Base-by-base conservation (phyloP, 1,140 invertebrate species). In the Agrypnia vestita region DNA sequence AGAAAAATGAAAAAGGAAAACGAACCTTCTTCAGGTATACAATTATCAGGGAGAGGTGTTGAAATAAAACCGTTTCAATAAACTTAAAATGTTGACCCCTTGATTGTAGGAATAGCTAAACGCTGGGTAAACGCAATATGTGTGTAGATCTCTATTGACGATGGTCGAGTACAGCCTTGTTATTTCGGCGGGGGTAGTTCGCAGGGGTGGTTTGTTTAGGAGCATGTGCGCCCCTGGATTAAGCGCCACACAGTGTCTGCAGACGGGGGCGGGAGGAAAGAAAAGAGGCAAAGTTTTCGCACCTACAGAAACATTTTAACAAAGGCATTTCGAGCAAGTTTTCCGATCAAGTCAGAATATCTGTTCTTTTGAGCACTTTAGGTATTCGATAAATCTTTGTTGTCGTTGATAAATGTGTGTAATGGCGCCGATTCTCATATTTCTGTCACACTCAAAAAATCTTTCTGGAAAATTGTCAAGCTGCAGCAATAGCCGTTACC, bases 271-370 rank as follows among this genome's bases (percentile, higher is more conserved):
- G 55, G 12, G 55, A 59, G 55, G n/a, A 55, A 62, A 62, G 19
- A 62, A 64, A 64, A 64, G 19, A 12, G 61, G 19, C 12, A 43
- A 64, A 64, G 21, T 64, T 64, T 35, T 64, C 61, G 61, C 61
- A 43, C 61, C 61, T 43, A 64, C 15, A 64, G 25, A 64, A 64
- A 59, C 8, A 64, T 35, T 43, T 35, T 25, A 64, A 64, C 61
- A 64, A 64, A 64, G 61, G 21, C n/a, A 43, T 35, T 35, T 64
- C 19, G 35, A 19, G 35, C 25, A 64, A 64, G 61, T 64, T 64
- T 64, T 64, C 61, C 61, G 61, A 64, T 64, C 61, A 64, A 35
- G 19, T 64, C 61, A 43, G 61, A 64, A 43, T 43, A 64, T 64
- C 21, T 64, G 19, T 19, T 59, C 55, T 12, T 59, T 59, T 11